These are phyloP conservation scores for Hemiscyllium ocellatum DNA, from an alignment of 2,113 vertebrate species.

Conservation along the genomic window DNA sequence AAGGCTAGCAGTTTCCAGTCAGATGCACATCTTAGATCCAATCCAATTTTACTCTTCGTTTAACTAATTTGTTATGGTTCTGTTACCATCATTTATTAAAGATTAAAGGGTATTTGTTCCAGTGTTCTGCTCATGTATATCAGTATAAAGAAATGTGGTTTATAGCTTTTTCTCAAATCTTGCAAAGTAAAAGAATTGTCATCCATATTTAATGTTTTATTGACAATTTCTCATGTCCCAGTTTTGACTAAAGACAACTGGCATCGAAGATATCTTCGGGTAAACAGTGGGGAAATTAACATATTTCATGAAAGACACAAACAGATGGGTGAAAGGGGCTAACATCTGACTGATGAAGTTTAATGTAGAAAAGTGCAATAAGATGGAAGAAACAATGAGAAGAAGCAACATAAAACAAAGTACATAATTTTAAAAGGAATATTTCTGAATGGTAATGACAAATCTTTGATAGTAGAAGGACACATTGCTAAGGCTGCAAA, in stretches of 20 bases:
- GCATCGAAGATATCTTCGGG: not conserved
- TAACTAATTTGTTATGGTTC: not conserved
- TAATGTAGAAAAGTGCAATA: too few relatives aligned
- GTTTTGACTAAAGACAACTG: not conserved
- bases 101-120: not conserved
- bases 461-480: not conserved
- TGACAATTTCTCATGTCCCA: not conserved
- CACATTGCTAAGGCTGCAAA: not conserved
- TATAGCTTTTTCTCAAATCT: not conserved
- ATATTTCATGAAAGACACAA: not conserved
- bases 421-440: not conserved
- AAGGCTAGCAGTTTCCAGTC: not conserved
- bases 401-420: not conserved
- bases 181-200: not conserved
- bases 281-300: not conserved
- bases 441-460: not conserved
- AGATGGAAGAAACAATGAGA: not conserved
- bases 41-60: not conserved
- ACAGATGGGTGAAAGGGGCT: not conserved
- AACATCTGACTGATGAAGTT: not conserved
- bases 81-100: not conserved
- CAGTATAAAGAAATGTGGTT: not conserved
- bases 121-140: not conserved
- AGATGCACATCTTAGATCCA: not conserved
- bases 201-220: not conserved